These are phyloP conservation scores for Heteractis magnifica DNA, from an alignment of 92 coral and sea anemone species.

Conservation along the genomic window DNA sequence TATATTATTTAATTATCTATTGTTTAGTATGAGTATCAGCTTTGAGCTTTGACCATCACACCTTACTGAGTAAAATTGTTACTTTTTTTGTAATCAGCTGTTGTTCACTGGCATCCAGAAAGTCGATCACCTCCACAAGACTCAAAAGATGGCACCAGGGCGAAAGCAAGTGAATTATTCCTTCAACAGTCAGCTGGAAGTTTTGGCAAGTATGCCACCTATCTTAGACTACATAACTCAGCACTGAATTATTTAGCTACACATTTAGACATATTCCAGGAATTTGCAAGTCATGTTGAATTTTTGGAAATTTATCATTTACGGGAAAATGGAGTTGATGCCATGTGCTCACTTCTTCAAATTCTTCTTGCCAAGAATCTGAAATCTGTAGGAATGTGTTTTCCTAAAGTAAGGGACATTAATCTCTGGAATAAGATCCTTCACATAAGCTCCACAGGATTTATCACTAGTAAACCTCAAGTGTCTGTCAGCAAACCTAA, in stretches of 20 bases:
- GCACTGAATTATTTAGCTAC: conserved; percentile 49
- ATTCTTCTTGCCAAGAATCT: conserved; percentile 49
- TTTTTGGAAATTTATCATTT: conserved; percentile 46
- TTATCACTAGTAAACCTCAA: conserved; percentile 32
- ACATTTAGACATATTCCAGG: conserved; percentile 39
- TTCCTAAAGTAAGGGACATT: conserved; percentile 41
- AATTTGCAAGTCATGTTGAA: conserved; percentile 50
- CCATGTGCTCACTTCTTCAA: conserved; percentile 52
- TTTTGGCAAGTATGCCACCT: conserved; percentile 48
- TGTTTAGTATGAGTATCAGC: neutral
- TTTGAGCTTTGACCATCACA: neutral
- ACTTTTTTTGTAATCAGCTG: conserved; percentile 20
- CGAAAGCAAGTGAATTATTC: conserved; percentile 45
- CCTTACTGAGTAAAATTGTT: neutral
- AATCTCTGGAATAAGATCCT: conserved; percentile 44
- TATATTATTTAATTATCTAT: neutral
- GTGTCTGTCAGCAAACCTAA: conserved; percentile 18
- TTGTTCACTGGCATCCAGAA: conserved; percentile 57
- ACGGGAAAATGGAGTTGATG: conserved; percentile 50
- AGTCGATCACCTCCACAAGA: conserved; percentile 38
- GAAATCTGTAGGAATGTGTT: conserved; percentile 47
- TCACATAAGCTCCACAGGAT: conserved; percentile 38
- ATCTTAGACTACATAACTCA: conserved; percentile 45
- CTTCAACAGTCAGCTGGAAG: conserved; percentile 42
- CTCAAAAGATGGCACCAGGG: conserved; percentile 42